A percentile compares a stretch with the other conserved stretches of the same genome.
Evolutionary conservation across 2,113 vertebrate genomes (phyloP).

Genomic region (Oncorhynchus gorbuscha): DNA sequence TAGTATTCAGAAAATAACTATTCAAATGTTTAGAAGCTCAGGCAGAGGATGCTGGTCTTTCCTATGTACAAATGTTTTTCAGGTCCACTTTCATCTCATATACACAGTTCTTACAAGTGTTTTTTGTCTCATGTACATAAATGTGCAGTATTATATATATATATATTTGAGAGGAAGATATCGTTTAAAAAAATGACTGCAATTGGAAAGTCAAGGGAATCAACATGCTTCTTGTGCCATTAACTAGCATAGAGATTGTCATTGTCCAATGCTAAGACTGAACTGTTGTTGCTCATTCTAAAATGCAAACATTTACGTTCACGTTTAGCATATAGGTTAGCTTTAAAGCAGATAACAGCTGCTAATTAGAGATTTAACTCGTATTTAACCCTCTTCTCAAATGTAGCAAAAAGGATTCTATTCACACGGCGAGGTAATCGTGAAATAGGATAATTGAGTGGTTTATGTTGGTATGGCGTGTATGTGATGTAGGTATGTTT

Average conservation of each 20-base stretch:
- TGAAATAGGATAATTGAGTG: neutral
- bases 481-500: conserved; percentile 27
- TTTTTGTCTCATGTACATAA: conserved; percentile 43
- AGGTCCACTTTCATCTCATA: conserved; percentile 33
- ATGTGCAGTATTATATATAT: conserved; percentile 49
- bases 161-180: conserved; percentile 35
- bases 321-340: neutral
- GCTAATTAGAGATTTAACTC: no score
- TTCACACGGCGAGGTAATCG: neutral
- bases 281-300: conserved; percentile 6
- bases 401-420: no score
- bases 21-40: conserved; percentile 44
- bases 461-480: neutral
- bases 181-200: conserved; percentile 12
- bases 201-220: conserved; percentile 18
- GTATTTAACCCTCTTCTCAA: no score
- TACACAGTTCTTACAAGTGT: conserved; percentile 39
- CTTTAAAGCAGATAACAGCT: no score
- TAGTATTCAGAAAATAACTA: neutral
- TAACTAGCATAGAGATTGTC: no score
- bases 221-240: no score
- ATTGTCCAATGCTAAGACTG: no score
- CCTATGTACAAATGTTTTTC: conserved; percentile 42
- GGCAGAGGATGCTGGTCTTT: conserved; percentile 48
- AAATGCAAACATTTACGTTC: neutral